phyloP scores from a whole-genome alignment of 2,113 vertebrate species.

The Petroica traversi region DNA sequence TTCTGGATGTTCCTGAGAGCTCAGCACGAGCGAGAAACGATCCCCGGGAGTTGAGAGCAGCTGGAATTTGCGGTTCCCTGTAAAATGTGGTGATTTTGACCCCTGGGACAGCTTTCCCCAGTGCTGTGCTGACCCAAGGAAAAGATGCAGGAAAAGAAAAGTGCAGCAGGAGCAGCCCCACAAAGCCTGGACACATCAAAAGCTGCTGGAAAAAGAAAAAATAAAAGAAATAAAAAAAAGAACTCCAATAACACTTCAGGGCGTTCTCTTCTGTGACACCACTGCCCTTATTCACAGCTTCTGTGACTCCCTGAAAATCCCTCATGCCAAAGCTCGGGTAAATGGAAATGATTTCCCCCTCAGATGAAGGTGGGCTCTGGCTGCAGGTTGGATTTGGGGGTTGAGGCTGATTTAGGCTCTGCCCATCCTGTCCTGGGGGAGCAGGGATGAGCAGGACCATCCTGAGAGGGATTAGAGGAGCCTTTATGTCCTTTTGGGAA shows the following conservation, averaged over 20 bases:
- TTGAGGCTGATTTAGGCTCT: neutral
- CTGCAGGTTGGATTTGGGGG: neutral
- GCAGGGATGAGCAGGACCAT: neutral
- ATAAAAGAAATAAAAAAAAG: too few relatives aligned
- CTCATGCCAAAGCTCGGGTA: neutral
- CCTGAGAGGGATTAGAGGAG: neutral
- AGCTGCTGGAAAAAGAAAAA: neutral
- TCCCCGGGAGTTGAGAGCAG: neutral
- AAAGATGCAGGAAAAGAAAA: neutral
- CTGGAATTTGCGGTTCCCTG: neutral
- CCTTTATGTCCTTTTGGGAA: neutral
- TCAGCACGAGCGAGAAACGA: fast-evolving
- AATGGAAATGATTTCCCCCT: neutral
- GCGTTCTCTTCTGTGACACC: neutral
- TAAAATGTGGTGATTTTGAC: neutral
- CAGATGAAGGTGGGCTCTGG: neutral
- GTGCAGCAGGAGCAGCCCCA: neutral
- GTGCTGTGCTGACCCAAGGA: neutral
- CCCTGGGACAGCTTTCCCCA: neutral
- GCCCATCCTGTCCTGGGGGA: neutral
- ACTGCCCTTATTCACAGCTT: too few relatives aligned
- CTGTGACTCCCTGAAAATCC: neutral
- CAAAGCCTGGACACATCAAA: neutral
- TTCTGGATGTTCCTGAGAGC: fast-evolving
- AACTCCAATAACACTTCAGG: neutral